Base-by-base conservation (phyloP, 2,888 invertebrate genomes). In the Cinara cedri region DNA sequence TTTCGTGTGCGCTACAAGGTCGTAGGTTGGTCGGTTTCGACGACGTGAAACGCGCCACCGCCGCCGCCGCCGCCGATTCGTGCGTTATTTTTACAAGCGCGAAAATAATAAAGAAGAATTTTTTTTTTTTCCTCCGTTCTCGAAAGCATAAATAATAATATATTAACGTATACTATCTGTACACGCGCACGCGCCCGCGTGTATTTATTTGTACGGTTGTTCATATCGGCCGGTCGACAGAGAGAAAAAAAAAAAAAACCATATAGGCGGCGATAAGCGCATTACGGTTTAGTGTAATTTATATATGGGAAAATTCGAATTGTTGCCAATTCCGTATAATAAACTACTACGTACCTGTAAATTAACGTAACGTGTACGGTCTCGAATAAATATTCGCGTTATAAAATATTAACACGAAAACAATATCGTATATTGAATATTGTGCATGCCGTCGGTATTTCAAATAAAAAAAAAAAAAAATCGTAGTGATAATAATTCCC, bases 1-100 rank as follows among this genome's bases (percentile, higher is more conserved):
- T 55, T 68, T 68, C 66, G 55, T 46, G 54, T 49, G 60, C 60
- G n/a, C n/a, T n/a, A 24, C 66, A 66, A 76, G 66, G 65, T 76
- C 63, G 63, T 54, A 26, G 34, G 34, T 34, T 34, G 34, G 34
- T 34, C 34, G 34, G 34, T 34, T 34, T 34, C 55, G 66, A 46
- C 55, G 16, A 66, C n/a, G n/a, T n/a, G n/a, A 44, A 75, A 44
- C 71, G 11, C 49, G 51, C 26, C 21, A 21, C 66, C 44, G 46
- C 24, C n/a, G 26, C 26, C 1, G 19, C n/a, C n/a, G n/a, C n/a
- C n/a, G n/a, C n/a, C n/a, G n/a, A 34, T 34, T 34, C 51, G 51
- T 16, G 44, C 51, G 9, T 75, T 62, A 74, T 54, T 44, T 54
- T 75, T 24, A 54, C n/a, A 44, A 54, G 51, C 63, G 72, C 72